Evolutionary conservation across 2,113 vertebrate species (phyloP).

Genomic region (Cavia aperea): DNA sequence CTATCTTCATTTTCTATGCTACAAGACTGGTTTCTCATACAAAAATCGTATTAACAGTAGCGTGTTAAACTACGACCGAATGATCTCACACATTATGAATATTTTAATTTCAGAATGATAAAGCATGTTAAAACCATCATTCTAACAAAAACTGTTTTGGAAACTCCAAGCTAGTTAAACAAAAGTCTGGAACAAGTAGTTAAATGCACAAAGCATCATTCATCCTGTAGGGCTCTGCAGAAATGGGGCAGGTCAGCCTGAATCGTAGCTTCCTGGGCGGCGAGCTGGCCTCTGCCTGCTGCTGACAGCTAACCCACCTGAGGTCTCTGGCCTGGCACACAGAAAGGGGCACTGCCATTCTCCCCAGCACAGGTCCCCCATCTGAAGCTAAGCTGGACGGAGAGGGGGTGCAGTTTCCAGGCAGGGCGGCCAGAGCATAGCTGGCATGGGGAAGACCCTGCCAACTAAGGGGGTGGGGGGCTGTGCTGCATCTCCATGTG

Average conservation of each 20-base stretch:
- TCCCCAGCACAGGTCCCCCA: neutral
- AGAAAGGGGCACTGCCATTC: neutral
- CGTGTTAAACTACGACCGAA: neutral
- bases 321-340: neutral
- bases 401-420: neutral
- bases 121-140: neutral
- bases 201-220: neutral
- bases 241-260: neutral
- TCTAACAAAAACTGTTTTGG: neutral
- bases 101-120: slow-evolving; percentile 5
- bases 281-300: neutral
- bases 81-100: neutral
- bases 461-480: no score
- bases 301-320: neutral
- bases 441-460: neutral
- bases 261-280: neutral
- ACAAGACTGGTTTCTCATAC: neutral
- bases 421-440: neutral
- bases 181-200: neutral
- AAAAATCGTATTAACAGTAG: neutral
- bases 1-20: neutral
- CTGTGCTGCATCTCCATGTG: slow-evolving; percentile 16
- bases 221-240: neutral
- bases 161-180: neutral
- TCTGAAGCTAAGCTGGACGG: neutral